Base-by-base conservation (phyloP, 2,113 vertebrate genomes). In the Cavia aperea region DNA sequence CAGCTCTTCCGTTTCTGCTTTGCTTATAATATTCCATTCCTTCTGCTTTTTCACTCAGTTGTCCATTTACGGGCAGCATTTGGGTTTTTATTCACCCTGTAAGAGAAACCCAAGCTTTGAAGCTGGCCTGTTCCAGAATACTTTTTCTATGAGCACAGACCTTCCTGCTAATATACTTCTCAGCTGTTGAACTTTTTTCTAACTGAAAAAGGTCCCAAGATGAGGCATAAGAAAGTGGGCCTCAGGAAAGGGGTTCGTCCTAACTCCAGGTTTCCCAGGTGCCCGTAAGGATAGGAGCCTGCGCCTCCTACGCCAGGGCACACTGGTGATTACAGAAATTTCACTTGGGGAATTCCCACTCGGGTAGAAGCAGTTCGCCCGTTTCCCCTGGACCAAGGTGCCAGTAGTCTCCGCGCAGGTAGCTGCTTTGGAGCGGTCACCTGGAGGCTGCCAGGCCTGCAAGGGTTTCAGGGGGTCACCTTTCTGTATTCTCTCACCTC, bases 131-230 rank as follows among this genome's bases (percentile, higher is more conserved):
- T 88, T 91, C 72, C 62, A 81, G 94, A 95, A 96, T 95, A 89
- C 89, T 95, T 97, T 96, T 96, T 87, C 93, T 56, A 95, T 96
- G 95, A 96, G 91, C 70, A 82, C 93, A 93, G 78, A 94, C 62
- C 72, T 89, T 94, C 95, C 94, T 93, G 88, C 89, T 95, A 94
- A 96, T 93, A 78, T 65, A 51, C 46, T 95, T 96, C 94, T 93
- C 94, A 96, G 95, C 86, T 95, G 94, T 91, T 13, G 72, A 90
- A 89, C 33, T 88, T 87, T 92, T 88, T 96, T 89, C 72, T 91
- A n/a, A 95, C 39, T 91, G 84, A 81, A 92, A 95, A 93, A 75
- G 78, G 92, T 83, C 78, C 56, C 78, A 79, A 89, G 89, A 84
- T 73, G 86, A 78, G 51, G 16, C 14, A 65, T 43, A 39, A 86